Evolutionary conservation across 2,888 invertebrate species (phyloP).

Genomic region (Polydrusus cervinus): DNA sequence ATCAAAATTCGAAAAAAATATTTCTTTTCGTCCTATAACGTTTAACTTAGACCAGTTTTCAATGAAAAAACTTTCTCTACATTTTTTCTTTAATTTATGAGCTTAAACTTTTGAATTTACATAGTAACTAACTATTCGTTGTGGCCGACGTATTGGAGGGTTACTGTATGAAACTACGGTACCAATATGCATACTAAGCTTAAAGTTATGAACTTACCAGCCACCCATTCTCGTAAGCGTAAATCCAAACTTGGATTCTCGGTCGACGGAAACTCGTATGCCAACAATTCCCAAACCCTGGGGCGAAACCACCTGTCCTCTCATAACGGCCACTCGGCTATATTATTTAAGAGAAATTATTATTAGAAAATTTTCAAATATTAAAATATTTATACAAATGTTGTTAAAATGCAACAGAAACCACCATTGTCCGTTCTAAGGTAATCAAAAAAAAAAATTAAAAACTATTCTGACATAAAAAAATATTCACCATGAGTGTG

Average conservation of each 20-base stretch:
- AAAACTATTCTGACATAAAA: too few relatives aligned
- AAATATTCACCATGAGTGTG: too few relatives aligned
- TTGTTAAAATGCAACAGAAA: slow-evolving; percentile 15
- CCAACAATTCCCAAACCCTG: slow-evolving; percentile 97
- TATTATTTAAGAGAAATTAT: slow-evolving; percentile 53
- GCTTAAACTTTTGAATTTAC: too few relatives aligned
- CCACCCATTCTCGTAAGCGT: slow-evolving; percentile 94
- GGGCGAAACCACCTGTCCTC: slow-evolving; percentile 95
- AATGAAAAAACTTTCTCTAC: too few relatives aligned
- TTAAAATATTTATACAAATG: slow-evolving; percentile 20
- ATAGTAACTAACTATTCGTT: neutral
- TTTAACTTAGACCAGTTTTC: too few relatives aligned
- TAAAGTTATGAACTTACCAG: slow-evolving; percentile 82
- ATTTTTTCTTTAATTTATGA: too few relatives aligned
- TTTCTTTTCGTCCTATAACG: too few relatives aligned
- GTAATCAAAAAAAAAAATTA: too few relatives aligned
- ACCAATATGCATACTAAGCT: slow-evolving; percentile 7
- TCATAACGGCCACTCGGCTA: slow-evolving; percentile 99
- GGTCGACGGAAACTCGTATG: slow-evolving; percentile 96
- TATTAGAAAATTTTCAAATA: slow-evolving; percentile 34
- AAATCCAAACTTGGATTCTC: slow-evolving; percentile 95
- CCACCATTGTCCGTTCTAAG: neutral
- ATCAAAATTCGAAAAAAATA: too few relatives aligned
- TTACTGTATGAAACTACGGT: neutral
- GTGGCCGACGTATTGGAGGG: neutral